Conservation (phyloP, 1,140 invertebrate species). For the silkworm (Bombyx mori) region ASM3026992v2 NC_085129.1:15659501-15660000, state of each 20-base stretch:
- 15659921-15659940: slow-evolving; percentile 26
- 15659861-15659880: slow-evolving; percentile 22
- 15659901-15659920: slow-evolving; percentile 19
- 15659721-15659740: no score
- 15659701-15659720: no score
- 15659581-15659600: no score
- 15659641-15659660: no score
- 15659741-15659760: no score
- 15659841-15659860: not conserved
- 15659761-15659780: no score
- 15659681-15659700: no score
- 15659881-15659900: slow-evolving; percentile 32
- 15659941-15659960: not conserved
- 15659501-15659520: slow-evolving; percentile 40
- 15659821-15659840: not conserved
- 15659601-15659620: slow-evolving; percentile 1
- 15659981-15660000: slow-evolving; percentile 5
- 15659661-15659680: no score
- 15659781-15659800: no score
- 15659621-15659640: not conserved
- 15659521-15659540: slow-evolving; percentile 46
- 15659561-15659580: no score
- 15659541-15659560: slow-evolving; percentile 13
- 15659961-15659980: slow-evolving; percentile 2
- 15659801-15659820: no score